These are phyloP conservation scores for Paragorgia papillata DNA, from an alignment of 92 coral and sea anemone genomes.

Conservation along the genomic window DNA sequence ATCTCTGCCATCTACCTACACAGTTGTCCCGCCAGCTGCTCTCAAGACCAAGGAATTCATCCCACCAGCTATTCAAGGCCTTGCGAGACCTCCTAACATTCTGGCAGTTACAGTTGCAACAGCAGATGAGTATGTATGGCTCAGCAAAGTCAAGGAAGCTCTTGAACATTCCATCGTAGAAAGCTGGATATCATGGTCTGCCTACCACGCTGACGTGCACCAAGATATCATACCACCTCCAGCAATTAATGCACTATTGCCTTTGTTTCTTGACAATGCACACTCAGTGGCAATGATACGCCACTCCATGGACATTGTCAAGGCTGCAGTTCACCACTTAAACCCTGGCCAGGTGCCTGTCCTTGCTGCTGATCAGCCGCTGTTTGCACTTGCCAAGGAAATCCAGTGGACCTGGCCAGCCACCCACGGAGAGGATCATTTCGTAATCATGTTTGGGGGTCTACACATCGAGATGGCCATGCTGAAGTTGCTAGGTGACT, in stretches of 20 bases:
- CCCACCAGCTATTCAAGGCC: slow-evolving; percentile 6
- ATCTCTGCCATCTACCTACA: slow-evolving; percentile 59
- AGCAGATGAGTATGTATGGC: slow-evolving; percentile 19
- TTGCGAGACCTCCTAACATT: neutral
- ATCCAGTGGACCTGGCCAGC: slow-evolving; percentile 54
- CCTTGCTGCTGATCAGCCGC: slow-evolving; percentile 55
- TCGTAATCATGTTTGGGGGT: slow-evolving; percentile 45
- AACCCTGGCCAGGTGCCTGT: slow-evolving; percentile 58
- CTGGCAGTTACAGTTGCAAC: slow-evolving; percentile 8
- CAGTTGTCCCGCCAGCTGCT: slow-evolving; percentile 47
- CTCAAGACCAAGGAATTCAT: slow-evolving; percentile 52
- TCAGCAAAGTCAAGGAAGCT: slow-evolving; percentile 10
- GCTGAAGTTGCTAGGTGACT: slow-evolving; percentile 31
- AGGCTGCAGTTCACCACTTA: slow-evolving; percentile 42
- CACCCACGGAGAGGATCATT: slow-evolving; percentile 38
- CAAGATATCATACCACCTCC: slow-evolving; percentile 36
- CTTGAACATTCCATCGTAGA: slow-evolving; percentile 13
- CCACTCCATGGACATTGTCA: slow-evolving; percentile 48
- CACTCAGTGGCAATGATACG: slow-evolving; percentile 62
- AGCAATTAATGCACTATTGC: slow-evolving; percentile 47
- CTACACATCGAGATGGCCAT: slow-evolving; percentile 41
- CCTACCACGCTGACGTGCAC: slow-evolving; percentile 54
- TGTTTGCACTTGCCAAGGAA: slow-evolving; percentile 52
- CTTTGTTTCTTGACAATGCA: slow-evolving; percentile 58
- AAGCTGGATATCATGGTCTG: slow-evolving; percentile 56